phyloP scores from a whole-genome alignment of 2,113 vertebrate species.

The Typhlomys cinereus region DNA sequence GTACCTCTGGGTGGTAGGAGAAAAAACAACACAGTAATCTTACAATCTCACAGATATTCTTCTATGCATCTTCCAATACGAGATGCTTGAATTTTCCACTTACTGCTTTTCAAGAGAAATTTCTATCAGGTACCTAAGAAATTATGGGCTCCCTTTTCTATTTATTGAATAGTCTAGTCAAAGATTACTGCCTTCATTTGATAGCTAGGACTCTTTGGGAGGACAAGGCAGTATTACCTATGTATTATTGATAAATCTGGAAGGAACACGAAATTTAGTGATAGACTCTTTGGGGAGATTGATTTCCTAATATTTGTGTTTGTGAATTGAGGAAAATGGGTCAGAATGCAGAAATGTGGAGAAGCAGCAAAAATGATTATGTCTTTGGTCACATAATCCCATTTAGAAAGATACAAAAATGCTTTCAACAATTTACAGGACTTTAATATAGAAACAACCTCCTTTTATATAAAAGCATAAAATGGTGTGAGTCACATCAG shows the following conservation, averaged over 20 bases:
- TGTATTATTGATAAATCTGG: neutral
- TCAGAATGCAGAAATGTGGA: neutral
- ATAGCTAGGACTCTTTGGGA: neutral
- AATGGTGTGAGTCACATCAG: conserved; percentile 15
- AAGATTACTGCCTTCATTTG: neutral
- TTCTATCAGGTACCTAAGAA: neutral
- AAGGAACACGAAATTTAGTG: neutral
- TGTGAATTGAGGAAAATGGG: neutral
- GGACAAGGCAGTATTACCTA: neutral
- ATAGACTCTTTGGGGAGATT: neutral
- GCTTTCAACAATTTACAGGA: conserved; percentile 7
- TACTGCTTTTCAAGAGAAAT: conserved; percentile 17
- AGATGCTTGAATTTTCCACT: neutral
- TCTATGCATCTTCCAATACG: neutral
- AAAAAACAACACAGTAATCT: neutral
- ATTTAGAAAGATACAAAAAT: conserved; percentile 41
- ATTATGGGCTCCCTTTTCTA: neutral
- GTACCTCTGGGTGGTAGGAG: neutral
- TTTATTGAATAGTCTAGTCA: neutral
- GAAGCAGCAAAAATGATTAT: neutral
- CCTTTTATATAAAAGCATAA: conserved; percentile 44
- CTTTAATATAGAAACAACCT: conserved; percentile 34
- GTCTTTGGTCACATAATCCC: conserved; percentile 22
- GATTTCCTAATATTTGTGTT: conserved; percentile 12
- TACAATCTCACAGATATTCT: neutral